Evolutionary conservation across 1,140 invertebrate species (phyloP).

Genomic region (Acyrthosiphon pisum): DNA sequence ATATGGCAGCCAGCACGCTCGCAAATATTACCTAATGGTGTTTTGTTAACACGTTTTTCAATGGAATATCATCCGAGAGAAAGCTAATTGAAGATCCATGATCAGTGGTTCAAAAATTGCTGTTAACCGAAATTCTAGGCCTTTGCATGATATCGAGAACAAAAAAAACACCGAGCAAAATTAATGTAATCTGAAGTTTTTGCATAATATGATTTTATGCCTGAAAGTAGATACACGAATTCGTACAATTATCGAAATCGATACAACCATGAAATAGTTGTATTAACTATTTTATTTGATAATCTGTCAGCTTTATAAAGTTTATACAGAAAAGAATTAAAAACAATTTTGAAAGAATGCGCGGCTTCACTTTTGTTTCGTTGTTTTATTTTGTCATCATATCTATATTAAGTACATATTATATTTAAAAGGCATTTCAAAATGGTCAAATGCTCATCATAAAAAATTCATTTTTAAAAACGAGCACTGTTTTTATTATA

Average conservation of each 20-base stretch:
- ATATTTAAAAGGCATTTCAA: neutral
- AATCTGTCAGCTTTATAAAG: neutral
- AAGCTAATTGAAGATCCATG: constrained; percentile 46
- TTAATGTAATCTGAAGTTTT: neutral
- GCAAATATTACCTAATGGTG: constrained; percentile 36
- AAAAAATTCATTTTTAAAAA: neutral
- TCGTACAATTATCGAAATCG: neutral
- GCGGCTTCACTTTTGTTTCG: too few relatives aligned
- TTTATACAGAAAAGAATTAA: neutral
- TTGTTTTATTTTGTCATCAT: neutral
- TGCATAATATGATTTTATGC: neutral
- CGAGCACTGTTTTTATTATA: neutral
- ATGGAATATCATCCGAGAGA: constrained; percentile 25
- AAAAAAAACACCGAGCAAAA: neutral
- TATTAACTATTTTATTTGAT: neutral
- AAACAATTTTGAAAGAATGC: too few relatives aligned
- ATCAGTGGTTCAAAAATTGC: constrained; percentile 47
- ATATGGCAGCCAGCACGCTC: constrained; percentile 21
- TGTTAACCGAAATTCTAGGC: neutral
- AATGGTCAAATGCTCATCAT: neutral
- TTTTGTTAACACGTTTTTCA: constrained; percentile 26
- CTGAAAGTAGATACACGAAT: neutral
- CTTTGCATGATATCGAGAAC: neutral
- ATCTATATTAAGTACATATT: neutral
- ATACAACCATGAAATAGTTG: neutral